phyloP scores from a whole-genome alignment of 2,113 vertebrate genomes.

The Monarcha castaneiventris region DNA sequence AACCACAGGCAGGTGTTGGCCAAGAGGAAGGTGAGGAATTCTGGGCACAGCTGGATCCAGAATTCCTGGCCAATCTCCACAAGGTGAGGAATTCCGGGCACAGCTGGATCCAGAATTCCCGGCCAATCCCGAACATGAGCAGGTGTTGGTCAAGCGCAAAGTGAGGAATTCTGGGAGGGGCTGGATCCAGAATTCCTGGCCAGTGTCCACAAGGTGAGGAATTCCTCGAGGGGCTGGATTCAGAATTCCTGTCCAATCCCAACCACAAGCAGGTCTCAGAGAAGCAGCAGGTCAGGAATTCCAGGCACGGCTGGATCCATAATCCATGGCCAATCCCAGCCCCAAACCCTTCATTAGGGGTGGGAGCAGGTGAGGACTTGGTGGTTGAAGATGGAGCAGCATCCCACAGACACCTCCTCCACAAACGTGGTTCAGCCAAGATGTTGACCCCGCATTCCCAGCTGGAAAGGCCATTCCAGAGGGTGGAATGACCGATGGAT shows the following conservation, averaged over 20 bases:
- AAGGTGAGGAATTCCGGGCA: not conserved
- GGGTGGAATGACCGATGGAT: too few relatives aligned
- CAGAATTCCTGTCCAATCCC: not conserved
- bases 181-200: not conserved
- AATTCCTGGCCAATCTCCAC: too few relatives aligned
- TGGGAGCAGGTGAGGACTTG: not conserved
- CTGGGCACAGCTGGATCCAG: too few relatives aligned
- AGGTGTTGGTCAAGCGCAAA: too few relatives aligned
- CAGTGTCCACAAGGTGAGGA: not conserved
- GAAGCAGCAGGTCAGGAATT: not conserved
- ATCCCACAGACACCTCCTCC: not conserved
- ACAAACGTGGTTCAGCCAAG: too few relatives aligned
- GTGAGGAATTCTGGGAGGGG: rapidly evolving
- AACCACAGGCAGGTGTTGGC: not conserved
- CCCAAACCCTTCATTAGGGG: not conserved
- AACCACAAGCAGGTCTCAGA: not conserved
- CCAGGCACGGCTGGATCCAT: rapidly evolving
- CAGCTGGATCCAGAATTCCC: too few relatives aligned
- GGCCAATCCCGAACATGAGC: not conserved
- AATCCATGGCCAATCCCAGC: not conserved
- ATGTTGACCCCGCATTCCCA: too few relatives aligned
- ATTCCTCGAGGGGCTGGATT: rapidly evolving
- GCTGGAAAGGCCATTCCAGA: too few relatives aligned
- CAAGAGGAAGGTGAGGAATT: not conserved
- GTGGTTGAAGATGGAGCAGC: not conserved